These are phyloP conservation scores for Drosophila affinis DNA, from an alignment of 2,888 invertebrate species.

Conservation along the genomic window DNA sequence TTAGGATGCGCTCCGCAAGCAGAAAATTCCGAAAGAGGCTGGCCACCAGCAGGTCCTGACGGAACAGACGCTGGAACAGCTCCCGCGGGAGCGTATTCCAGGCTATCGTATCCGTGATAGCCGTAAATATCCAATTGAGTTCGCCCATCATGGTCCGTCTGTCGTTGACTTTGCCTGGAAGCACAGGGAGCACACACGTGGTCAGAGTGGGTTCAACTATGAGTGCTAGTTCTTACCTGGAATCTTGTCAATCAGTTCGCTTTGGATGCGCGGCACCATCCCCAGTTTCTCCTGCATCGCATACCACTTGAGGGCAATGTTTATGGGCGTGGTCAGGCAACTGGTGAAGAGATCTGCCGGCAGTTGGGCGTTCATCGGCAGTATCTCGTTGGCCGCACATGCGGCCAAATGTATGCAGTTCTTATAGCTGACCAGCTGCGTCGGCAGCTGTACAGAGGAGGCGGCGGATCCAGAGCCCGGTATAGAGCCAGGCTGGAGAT, in stretches of 20 bases:
- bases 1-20: conserved; percentile 97
- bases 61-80: conserved; percentile 97
- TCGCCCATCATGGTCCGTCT: conserved; percentile 98
- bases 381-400: conserved; percentile 94
- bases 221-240: conserved; percentile 84
- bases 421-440: conserved; percentile 87
- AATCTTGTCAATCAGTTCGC: conserved; percentile 97
- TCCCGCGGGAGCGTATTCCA: conserved; percentile 98
- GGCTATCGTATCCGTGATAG: conserved; percentile 99
- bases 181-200: neutral
- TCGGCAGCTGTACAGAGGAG: conserved; percentile 27
- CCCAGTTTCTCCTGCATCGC: conserved; percentile 91
- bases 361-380: conserved; percentile 98
- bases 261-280: conserved; percentile 91
- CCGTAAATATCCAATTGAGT: conserved; percentile 99
- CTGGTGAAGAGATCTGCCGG: conserved; percentile 99
- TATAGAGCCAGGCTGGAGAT: conserved; percentile 10
- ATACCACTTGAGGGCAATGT: conserved; percentile 97
- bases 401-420: conserved; percentile 99
- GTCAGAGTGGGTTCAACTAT: no score
- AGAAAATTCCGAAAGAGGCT: conserved; percentile 98
- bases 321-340: conserved; percentile 99
- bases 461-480: neutral
- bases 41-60: conserved; percentile 99
- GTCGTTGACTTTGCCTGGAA: conserved; percentile 93